Evolutionary conservation across 2,888 invertebrate genomes (phyloP), one percentile per base, ranked within the genome.

Genomic region (Zhengitettix transpicula): DNA sequence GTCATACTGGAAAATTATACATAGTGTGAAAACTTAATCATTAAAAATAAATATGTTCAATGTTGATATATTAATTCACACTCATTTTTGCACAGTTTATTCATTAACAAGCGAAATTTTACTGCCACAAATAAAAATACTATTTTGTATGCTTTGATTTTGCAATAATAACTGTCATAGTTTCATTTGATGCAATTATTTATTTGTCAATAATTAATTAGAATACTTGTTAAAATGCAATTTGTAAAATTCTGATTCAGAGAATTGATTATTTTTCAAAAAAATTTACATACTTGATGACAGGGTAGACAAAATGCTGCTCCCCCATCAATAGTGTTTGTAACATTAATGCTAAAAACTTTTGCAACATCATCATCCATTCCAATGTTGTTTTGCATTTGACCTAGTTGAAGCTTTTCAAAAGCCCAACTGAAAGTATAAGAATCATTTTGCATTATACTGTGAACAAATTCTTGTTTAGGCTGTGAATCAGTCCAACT

Each of bases 241-340:
- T n/a, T n/a, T n/a, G n/a, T n/a, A n/a, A n/a, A n/a, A n/a, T n/a
- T n/a, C n/a, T n/a, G n/a, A n/a, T n/a, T n/a, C n/a, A n/a, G n/a
- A n/a, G n/a, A n/a, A n/a, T n/a, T n/a, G n/a, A n/a, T 40, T 28
- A 10, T n/a, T 1, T 9, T 57, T 51, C 17, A 28, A 41, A n/a
- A n/a, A 58, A 17, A 51, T 17, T 28, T 41, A 58, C 17, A 58
- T 41, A 60, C 77, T 63, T 74, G 70, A 1, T 73, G 75, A 67
- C 78, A 78, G 11, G 69, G 70, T 9, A 74, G 68, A 65, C 81
- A 81, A 9, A 68, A 67, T n/a, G 75, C 75, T 0, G 80, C 80
- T n/a, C 80, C 80, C 42, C 75, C 75, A 52, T 72, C 70, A 15
- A 76, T 65, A 0, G 77, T 77, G 66, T 81, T 80, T 7, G 78